These are phyloP conservation scores for Drosophila carrolli DNA, from an alignment of 1,140 invertebrate genomes.

Conservation along the genomic window DNA sequence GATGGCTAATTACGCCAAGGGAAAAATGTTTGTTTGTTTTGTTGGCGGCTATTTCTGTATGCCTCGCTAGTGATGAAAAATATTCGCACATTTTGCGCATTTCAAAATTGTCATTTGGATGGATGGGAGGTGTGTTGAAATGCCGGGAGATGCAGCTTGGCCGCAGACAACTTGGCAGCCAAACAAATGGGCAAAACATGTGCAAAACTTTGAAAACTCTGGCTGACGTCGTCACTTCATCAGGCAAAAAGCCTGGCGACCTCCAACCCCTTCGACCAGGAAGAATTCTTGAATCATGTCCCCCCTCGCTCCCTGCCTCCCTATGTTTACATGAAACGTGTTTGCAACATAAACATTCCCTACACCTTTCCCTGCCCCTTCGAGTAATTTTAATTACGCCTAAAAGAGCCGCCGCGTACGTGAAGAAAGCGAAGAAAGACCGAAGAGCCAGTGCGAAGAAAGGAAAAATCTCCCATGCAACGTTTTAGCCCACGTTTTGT, in stretches of 20 bases:
- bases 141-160: constrained; percentile 23
- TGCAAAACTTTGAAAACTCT: constrained; percentile 35
- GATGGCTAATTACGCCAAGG: constrained; percentile 51
- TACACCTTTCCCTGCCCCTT: not conserved
- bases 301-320: not conserved
- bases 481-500: constrained; percentile 51
- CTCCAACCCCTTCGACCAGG: constrained; percentile 50
- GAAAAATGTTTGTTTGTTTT: constrained; percentile 40
- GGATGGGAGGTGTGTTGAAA: not conserved
- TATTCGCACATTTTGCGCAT: constrained; percentile 42
- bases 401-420: constrained; percentile 70
- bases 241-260: constrained; percentile 60
- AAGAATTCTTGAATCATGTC: constrained; percentile 37
- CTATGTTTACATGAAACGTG: constrained; percentile 70
- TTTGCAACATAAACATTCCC: constrained; percentile 73
- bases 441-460: constrained; percentile 30
- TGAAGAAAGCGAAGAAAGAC: constrained; percentile 59
- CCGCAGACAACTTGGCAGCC: constrained; percentile 59
- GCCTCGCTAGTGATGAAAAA: constrained; percentile 20
- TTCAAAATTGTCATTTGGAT: constrained; percentile 62
- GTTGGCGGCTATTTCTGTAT: constrained; percentile 30
- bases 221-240: constrained; percentile 57
- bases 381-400: constrained; percentile 79
- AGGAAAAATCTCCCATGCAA: constrained; percentile 49
- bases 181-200: constrained; percentile 47